These are phyloP conservation scores for Archaeoteleia sp. DNA, from an alignment of 2,888 invertebrate genomes.

Conservation along the genomic window DNA sequence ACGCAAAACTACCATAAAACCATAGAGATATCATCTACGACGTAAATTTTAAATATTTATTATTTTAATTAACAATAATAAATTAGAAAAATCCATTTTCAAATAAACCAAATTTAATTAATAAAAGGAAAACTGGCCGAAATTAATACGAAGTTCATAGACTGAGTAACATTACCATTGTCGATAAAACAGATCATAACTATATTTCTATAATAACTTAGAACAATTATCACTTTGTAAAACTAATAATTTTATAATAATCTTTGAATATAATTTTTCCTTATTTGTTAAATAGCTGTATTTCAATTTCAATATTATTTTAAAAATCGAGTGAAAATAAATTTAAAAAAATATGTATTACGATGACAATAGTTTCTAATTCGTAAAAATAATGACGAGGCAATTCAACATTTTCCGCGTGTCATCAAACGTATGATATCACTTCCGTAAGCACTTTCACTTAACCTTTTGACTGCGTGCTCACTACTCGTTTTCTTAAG, in stretches of 20 bases:
- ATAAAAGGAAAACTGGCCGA: no score
- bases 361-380: constrained; percentile 7
- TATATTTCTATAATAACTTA: no score
- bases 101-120: no score
- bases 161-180: no score
- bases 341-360: not conserved
- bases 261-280: no score
- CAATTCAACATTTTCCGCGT: constrained; percentile 15
- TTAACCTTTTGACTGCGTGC: constrained; percentile 30
- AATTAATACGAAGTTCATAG: no score
- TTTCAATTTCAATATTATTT: not conserved
- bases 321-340: not conserved
- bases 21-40: not conserved
- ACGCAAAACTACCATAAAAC: not conserved
- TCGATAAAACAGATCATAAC: no score
- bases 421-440: constrained; percentile 2
- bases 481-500: constrained; percentile 37
- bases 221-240: no score
- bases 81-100: no score
- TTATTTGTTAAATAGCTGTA: no score
- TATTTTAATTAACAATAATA: no score
- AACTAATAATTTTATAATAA: no score
- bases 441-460: constrained; percentile 32
- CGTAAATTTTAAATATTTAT: constrained; percentile 1
- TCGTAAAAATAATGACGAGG: not conserved